Percentiles rank a stretch among this genome's conserved stretches.
Conservation (phyloP, 2,113 vertebrate species). For the Dasypus novemcinctus region DNA sequence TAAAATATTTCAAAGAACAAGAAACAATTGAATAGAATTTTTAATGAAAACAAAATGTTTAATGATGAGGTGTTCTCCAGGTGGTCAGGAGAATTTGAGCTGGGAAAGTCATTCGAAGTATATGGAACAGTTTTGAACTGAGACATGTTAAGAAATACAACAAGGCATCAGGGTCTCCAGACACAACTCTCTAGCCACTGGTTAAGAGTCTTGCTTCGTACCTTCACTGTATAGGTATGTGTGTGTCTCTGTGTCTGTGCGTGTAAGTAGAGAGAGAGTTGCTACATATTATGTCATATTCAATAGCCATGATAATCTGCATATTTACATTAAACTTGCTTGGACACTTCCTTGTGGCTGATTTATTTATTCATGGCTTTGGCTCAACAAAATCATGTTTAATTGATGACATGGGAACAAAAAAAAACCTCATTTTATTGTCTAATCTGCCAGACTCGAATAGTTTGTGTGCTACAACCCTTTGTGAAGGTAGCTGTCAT, state of each 20-base stretch:
- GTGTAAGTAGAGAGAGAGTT: not conserved
- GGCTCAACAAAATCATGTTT: not conserved
- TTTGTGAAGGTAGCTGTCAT: not conserved
- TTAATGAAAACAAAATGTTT: not conserved
- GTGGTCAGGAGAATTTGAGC: not conserved
- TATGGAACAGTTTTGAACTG: not conserved
- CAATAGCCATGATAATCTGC: not conserved
- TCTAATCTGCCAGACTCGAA: not conserved
- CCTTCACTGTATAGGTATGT: not conserved
- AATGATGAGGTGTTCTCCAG: not conserved
- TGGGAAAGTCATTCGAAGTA: not conserved
- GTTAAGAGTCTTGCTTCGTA: not conserved
- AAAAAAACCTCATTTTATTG: constrained; percentile 8
- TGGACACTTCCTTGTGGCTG: not conserved
- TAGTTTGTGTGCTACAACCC: not conserved
- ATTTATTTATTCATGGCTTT: not conserved
- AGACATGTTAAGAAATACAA: not conserved
- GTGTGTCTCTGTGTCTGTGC: not conserved
- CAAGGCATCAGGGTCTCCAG: not conserved
- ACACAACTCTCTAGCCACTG: not conserved
- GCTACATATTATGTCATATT: not conserved
- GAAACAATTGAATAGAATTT: not conserved
- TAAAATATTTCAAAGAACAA: constrained; percentile 9
- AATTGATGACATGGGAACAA: not conserved
- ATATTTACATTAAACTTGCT: not conserved